phyloP scores from a whole-genome alignment of 1,140 invertebrate genomes.

The Drosophila dunni region DNA sequence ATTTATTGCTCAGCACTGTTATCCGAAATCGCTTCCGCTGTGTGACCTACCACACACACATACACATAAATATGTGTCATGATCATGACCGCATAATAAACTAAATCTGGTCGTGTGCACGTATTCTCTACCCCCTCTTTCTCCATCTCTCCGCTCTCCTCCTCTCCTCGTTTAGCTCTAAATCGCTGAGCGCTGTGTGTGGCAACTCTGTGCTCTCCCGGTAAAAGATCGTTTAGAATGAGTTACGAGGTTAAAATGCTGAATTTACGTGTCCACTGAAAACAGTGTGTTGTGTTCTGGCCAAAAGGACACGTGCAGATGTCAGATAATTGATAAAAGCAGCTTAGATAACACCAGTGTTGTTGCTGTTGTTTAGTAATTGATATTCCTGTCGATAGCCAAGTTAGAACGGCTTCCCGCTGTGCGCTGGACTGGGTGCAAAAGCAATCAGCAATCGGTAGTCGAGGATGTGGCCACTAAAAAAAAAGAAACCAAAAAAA shows the following conservation, averaged over 20 bases:
- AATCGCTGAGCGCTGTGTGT: slow-evolving; percentile 29
- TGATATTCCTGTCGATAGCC: slow-evolving; percentile 67
- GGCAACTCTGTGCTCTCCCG: slow-evolving; percentile 32
- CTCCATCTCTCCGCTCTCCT: too few species aligned
- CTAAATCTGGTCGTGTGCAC: slow-evolving; percentile 73
- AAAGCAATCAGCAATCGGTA: slow-evolving; percentile 46
- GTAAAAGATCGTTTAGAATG: slow-evolving; percentile 67
- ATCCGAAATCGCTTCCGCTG: slow-evolving; percentile 56
- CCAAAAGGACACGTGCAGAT: slow-evolving; percentile 54
- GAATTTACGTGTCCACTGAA: slow-evolving; percentile 51
- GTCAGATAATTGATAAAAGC: slow-evolving; percentile 70
- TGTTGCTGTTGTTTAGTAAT: slow-evolving; percentile 62
- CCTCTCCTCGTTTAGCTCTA: neutral
- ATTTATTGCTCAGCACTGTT: slow-evolving; percentile 34
- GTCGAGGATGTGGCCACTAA: slow-evolving; percentile 50
- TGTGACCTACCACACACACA: slow-evolving; percentile 19
- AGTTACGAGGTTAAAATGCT: slow-evolving; percentile 66
- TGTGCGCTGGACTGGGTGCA: slow-evolving; percentile 39
- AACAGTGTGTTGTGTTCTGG: slow-evolving; percentile 8
- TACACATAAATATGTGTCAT: slow-evolving; percentile 4
- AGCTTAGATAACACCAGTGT: slow-evolving; percentile 59
- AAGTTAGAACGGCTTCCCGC: slow-evolving; percentile 48
- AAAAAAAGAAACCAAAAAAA: slow-evolving; percentile 29
- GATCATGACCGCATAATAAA: slow-evolving; percentile 67
- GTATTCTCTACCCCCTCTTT: slow-evolving; percentile 26